These are phyloP conservation scores for Zeugodacus cucurbitae DNA, from an alignment of 1,140 invertebrate genomes.

Conservation along the genomic window DNA sequence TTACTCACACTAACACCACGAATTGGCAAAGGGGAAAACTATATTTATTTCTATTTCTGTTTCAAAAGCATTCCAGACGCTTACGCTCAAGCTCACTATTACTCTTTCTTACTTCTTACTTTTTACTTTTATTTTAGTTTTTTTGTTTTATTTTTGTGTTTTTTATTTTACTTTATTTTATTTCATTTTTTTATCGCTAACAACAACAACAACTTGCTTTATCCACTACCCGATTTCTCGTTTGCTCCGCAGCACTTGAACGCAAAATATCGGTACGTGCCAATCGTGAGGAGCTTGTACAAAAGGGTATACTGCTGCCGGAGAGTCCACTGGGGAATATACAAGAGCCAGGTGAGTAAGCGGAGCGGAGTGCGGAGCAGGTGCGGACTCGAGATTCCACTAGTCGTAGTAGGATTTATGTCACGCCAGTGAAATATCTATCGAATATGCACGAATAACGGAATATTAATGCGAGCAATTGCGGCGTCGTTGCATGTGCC, in stretches of 20 bases:
- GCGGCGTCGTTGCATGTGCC: not conserved
- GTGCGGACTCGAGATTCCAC: not conserved
- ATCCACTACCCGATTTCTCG: constrained; percentile 18
- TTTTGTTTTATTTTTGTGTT: not conserved
- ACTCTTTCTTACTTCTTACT: not conserved
- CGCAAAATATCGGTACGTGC: constrained; percentile 97
- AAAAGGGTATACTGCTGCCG: constrained; percentile 93
- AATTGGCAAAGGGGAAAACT: not conserved
- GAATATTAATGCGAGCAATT: not conserved
- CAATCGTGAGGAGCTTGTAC: constrained; percentile 95
- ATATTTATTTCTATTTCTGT: not conserved
- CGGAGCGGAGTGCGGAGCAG: not conserved
- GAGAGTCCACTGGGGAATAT: constrained; percentile 86
- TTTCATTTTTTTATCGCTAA: constrained; percentile 2
- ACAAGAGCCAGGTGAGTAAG: constrained; percentile 79
- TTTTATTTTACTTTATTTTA: not conserved
- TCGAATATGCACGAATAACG: not conserved
- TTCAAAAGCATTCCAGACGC: not conserved
- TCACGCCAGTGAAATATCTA: not conserved
- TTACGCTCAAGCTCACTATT: not conserved
- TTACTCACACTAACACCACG: not conserved
- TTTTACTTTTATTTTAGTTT: not conserved
- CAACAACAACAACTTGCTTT: constrained; percentile 38
- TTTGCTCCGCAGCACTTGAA: constrained; percentile 83
- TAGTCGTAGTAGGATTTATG: not conserved